phyloP scores from a whole-genome alignment of 2,888 invertebrate species.

The Eurytoma adleriae region DNA sequence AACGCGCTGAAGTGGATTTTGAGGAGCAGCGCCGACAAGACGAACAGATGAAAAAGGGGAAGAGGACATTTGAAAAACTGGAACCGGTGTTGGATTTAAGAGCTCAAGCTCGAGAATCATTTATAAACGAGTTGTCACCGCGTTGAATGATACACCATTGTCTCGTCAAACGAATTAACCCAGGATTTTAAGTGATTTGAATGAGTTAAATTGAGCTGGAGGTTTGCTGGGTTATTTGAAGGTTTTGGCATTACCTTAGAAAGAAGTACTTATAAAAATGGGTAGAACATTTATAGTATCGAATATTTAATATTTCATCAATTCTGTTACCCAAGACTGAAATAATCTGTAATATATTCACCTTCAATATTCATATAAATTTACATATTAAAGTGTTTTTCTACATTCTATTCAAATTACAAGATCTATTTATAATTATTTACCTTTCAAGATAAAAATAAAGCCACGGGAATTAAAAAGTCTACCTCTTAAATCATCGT shows the following conservation, averaged over 20 bases:
- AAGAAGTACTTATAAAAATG: no score
- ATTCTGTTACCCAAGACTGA: no score
- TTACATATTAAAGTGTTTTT: no score
- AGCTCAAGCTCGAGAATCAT: conserved; percentile 64
- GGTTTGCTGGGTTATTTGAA: conserved; percentile 5
- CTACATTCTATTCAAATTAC: no score
- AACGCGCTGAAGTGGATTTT: not conserved
- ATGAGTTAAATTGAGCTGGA: conserved; percentile 35
- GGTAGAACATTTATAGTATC: no score
- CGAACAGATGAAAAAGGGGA: not conserved
- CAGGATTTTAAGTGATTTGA: conserved; percentile 22
- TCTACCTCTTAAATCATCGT: no score
- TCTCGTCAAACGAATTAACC: conserved; percentile 62
- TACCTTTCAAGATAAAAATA: no score
- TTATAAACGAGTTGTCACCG: conserved; percentile 71
- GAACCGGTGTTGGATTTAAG: conserved; percentile 53
- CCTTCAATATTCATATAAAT: no score
- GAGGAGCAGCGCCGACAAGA: not conserved
- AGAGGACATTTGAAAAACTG: conserved; percentile 53
- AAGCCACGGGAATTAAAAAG: no score
- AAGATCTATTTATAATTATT: no score
- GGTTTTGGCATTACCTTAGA: not conserved
- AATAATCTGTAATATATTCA: no score
- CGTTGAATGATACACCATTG: conserved; percentile 70
- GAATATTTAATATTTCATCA: no score